Conservation (phyloP, 2,797 vertebrate genomes). For the Heliangelus exortis region DNA sequence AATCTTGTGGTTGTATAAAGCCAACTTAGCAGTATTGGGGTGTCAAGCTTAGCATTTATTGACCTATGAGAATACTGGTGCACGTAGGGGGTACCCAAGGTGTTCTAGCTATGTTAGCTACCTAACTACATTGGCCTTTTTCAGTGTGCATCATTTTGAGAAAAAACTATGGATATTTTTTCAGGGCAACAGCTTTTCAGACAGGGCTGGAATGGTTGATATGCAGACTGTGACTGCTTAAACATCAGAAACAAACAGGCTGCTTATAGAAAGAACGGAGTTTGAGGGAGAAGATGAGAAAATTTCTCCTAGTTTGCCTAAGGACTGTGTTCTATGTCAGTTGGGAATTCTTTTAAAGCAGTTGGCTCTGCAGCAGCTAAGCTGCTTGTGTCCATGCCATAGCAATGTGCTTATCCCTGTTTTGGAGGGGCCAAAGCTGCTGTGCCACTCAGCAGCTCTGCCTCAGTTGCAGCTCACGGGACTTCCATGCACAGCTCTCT, state of each 20-base stretch:
- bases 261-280: background rate
- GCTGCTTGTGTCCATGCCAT: background rate
- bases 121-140: background rate
- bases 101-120: background rate
- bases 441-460: background rate
- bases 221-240: background rate
- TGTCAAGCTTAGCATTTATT: background rate
- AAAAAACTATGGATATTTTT: accelerated
- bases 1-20: background rate
- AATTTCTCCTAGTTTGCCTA: background rate
- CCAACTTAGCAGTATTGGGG: background rate
- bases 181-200: background rate
- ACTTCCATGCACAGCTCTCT: accelerated
- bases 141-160: background rate
- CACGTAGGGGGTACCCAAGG: accelerated
- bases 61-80: background rate
- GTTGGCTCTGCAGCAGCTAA: background rate
- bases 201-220: background rate
- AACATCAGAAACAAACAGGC: background rate
- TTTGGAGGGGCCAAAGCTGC: background rate
- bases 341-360: background rate
- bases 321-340: background rate
- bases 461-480: accelerated
- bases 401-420: accelerated
- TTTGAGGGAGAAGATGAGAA: background rate